Evolutionary conservation across 2,797 vertebrate genomes (phyloP).

Genomic region (Liasis olivaceus): DNA sequence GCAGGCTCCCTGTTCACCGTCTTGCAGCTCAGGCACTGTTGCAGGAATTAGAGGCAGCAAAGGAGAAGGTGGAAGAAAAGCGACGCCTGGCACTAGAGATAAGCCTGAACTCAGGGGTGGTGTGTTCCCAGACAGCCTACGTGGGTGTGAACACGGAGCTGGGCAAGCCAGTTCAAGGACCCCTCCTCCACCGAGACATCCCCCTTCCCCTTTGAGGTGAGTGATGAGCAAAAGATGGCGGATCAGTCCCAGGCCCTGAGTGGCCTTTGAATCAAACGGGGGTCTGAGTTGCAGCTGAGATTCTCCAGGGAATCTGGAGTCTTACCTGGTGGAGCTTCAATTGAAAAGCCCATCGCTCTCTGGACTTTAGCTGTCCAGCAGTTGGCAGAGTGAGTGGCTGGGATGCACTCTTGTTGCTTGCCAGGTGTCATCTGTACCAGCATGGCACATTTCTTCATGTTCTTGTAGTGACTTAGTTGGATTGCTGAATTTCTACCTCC

Average conservation of each 20-base stretch:
- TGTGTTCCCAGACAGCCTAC: conserved; percentile 78
- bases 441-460: not conserved
- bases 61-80: not conserved
- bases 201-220: conserved; percentile 19
- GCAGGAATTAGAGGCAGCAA: not conserved
- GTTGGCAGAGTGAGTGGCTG: not conserved
- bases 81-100: not conserved
- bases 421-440: not conserved
- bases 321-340: not conserved
- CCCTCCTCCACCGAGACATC: conserved; percentile 67
- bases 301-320: not conserved
- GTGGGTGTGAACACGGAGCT: conserved; percentile 74
- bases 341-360: too few species aligned
- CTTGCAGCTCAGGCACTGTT: conserved; percentile 11
- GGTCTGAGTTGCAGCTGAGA: not conserved
- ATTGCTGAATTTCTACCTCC: not conserved
- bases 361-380: too few species aligned
- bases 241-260: not conserved
- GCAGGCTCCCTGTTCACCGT: conserved; percentile 21
- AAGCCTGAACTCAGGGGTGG: conserved; percentile 61
- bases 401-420: not conserved
- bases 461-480: not conserved
- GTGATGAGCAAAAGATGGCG: not conserved
- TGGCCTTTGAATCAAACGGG: not conserved
- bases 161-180: conserved; percentile 62